Evolutionary conservation across 2,888 invertebrate species (phyloP).

Genomic region (Eupithecia inturbata): DNA sequence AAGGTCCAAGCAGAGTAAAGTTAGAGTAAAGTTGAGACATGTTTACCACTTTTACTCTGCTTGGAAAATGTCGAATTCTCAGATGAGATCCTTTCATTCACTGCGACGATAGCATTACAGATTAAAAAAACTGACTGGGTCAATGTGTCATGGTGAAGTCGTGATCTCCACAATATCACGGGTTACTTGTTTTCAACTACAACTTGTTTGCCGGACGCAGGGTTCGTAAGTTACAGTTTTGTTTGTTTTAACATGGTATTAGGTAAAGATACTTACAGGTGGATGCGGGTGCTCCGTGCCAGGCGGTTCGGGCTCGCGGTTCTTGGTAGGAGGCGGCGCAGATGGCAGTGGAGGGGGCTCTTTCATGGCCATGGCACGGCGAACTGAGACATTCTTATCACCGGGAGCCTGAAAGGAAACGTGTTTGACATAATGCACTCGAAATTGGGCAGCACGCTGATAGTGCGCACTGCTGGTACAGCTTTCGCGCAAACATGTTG

Average conservation of each 20-base stretch:
- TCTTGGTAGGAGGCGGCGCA: slow-evolving; percentile 78
- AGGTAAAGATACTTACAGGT: slow-evolving; percentile 47
- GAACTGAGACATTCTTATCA: slow-evolving; percentile 85
- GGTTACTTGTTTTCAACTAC: neutral
- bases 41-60: too few species aligned
- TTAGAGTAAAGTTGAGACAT: too few species aligned
- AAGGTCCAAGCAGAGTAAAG: too few species aligned
- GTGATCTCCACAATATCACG: neutral
- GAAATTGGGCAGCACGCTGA: neutral
- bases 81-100: neutral
- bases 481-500: neutral
- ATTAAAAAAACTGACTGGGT: neutral
- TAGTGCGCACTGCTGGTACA: too few species aligned
- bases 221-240: neutral
- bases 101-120: neutral
- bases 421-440: neutral
- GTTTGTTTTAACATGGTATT: neutral
- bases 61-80: neutral
- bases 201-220: neutral
- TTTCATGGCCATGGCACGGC: slow-evolving; percentile 86
- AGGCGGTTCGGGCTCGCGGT: slow-evolving; percentile 83
- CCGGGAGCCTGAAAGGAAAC: slow-evolving; percentile 52
- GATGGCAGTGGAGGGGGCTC: slow-evolving; percentile 84
- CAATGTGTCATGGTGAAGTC: neutral
- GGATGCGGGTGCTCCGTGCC: slow-evolving; percentile 79